Percentiles rank a stretch among this genome's conserved stretches.
These are phyloP conservation scores for Cairina moschata DNA, from an alignment of 2,113 vertebrate species.

Conservation along the genomic window DNA sequence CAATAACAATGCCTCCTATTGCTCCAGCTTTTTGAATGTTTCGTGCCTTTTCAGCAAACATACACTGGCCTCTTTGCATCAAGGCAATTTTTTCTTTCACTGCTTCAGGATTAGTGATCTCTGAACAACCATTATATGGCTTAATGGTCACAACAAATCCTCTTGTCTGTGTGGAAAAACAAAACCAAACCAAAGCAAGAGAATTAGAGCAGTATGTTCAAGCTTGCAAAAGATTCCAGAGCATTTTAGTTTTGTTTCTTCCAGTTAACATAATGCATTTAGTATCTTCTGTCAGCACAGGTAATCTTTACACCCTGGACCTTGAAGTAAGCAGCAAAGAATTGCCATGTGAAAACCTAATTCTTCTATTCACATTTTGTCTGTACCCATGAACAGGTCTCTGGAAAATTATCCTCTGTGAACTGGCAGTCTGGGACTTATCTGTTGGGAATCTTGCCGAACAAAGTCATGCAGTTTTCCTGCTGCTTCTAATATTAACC, in stretches of 20 bases:
- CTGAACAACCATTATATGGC: slow-evolving; percentile 93
- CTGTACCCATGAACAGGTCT: background rate
- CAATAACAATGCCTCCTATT: slow-evolving; percentile 96
- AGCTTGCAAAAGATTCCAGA: background rate
- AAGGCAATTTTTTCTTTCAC: slow-evolving; percentile 92
- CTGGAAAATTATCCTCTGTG: background rate
- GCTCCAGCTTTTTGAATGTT: slow-evolving; percentile 95
- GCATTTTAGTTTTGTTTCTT: background rate
- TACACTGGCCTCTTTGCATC: slow-evolving; percentile 96
- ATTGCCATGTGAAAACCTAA: background rate
- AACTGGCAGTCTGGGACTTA: background rate
- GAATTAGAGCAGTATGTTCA: background rate
- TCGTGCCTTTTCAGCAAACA: slow-evolving; percentile 98
- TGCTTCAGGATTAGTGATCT: slow-evolving; percentile 88
- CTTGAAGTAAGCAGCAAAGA: background rate
- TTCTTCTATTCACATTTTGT: background rate
- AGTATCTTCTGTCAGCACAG: background rate
- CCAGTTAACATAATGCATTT: background rate
- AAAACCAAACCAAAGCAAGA: slow-evolving; percentile 18
- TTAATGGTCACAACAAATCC: slow-evolving; percentile 93
- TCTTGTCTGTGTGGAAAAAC: slow-evolving; percentile 81
- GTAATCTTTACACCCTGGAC: background rate
- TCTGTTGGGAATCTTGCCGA: background rate
- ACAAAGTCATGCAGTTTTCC: background rate
- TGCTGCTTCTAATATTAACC: background rate